A percentile compares a stretch with the other conserved stretches of the same genome.
phyloP scores from a whole-genome alignment of 2,888 invertebrate species.

The Parapristionchus giblindavisi region DNA sequence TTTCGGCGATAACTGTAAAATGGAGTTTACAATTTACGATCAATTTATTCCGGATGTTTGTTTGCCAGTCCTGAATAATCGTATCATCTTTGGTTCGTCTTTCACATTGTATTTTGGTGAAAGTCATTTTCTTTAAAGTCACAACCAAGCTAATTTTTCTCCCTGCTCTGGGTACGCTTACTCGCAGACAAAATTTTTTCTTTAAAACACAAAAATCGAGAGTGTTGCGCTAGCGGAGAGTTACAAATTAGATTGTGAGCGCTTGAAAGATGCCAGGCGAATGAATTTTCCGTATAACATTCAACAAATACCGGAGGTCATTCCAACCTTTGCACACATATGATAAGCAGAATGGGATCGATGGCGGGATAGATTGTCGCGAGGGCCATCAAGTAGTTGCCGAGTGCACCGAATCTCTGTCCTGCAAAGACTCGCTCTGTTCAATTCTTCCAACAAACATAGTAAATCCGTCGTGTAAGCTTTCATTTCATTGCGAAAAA shows the following conservation, averaged over 20 bases:
- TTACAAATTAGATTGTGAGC: not conserved
- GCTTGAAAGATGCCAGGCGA: not conserved
- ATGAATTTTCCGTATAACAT: not conserved
- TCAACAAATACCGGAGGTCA: no score
- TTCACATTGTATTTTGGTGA: no score
- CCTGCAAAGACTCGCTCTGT: not conserved
- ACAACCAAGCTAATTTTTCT: no score
- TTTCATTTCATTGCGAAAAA: not conserved
- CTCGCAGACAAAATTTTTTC: no score
- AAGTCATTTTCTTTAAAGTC: no score
- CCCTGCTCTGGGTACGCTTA: no score
- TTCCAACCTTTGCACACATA: not conserved
- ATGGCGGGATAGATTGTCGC: slow-evolving; percentile 3
- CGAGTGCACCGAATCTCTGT: not conserved
- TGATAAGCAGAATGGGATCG: not conserved
- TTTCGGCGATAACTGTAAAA: slow-evolving; percentile 15
- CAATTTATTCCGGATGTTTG: no score
- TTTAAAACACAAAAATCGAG: no score
- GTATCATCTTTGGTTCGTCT: no score
- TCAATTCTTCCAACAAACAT: not conserved
- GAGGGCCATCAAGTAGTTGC: slow-evolving; percentile 14
- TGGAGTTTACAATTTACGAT: no score
- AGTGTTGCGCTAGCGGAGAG: no score
- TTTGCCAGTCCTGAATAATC: no score
- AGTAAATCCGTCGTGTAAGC: not conserved